Evolutionary conservation across 2,797 vertebrate genomes (phyloP).

Genomic region (Chiroxiphia lanceolata): DNA sequence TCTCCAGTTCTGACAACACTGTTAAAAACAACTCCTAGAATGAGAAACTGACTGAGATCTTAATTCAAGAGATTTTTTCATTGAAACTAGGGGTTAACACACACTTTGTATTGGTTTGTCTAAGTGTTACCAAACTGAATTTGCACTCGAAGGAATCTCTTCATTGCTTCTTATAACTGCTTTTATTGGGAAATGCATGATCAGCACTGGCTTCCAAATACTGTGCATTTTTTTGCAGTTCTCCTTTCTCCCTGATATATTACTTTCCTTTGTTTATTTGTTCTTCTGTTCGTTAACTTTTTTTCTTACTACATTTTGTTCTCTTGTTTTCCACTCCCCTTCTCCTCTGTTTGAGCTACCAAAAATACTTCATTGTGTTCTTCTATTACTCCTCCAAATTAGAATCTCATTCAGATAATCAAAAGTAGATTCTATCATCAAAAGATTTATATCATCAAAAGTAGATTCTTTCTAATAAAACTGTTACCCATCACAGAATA

Average conservation of each 20-base stretch:
- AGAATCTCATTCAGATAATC: neutral
- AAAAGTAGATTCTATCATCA: neutral
- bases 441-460: neutral
- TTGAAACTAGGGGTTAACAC: neutral
- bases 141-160: neutral
- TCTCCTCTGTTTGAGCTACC: neutral
- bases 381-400: neutral
- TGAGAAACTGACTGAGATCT: neutral
- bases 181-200: neutral
- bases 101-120: neutral
- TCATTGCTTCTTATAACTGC: neutral
- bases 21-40: neutral
- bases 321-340: neutral
- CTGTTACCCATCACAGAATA: neutral
- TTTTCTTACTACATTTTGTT: neutral
- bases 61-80: neutral
- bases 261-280: neutral
- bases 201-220: neutral
- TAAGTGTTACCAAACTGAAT: neutral
- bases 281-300: neutral
- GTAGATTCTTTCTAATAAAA: neutral
- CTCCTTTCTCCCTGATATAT: neutral
- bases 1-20: neutral
- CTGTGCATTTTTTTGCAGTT: neutral
- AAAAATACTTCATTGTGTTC: neutral